Base-by-base conservation (phyloP, 2,888 invertebrate species). In the Ctenicera cuprea region DNA sequence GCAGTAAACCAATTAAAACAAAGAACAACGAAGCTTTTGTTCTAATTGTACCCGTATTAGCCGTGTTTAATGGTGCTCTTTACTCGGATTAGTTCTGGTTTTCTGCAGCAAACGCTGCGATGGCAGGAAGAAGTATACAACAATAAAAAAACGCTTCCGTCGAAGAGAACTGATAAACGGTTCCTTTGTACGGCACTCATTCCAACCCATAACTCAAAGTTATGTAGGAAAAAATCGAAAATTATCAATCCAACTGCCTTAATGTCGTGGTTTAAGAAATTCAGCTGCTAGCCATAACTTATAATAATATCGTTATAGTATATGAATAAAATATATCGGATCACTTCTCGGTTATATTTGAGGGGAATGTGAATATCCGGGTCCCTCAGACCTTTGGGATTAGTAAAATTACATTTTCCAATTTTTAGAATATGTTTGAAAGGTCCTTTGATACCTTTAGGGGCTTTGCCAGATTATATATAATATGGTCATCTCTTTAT, bases 1-100 rank as follows among this genome's bases (percentile, higher is more conserved):
- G 77, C 79, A 78, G 78, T 82, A 82, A 83, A 82, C 81, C 82
- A 83, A 83, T 83, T 83, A 83, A 82, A 82, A 79, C 80, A 81
- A 82, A 82, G 82, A 82, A 81, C 80, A 76, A 75, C 75, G 77
- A 76, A 69, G 79, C 81, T 82, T 82, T 83, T 79, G 80, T 81
- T 80, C 79, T 81, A 83, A 83, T 82, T 82, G 82, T 81, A 75
- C 80, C 79, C 79, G 79, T 79, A 82, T 82, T 82, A 81, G 76
- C 75, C 75, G 73, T 74, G 76, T 80, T 81, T 82, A 80, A 80
- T 79, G 79, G 78, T 72, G 73, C 77, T 78, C 79, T 81, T 82
- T 80, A 71, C 78, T 76, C 70, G 78, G 80, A 79, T 80, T 80
- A 80, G 79, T 79, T 79, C 76, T 72, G 77, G 73, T 76, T 74